These are phyloP conservation scores for Drosophila kanapiae DNA, from an alignment of 1,140 invertebrate species.

Conservation along the genomic window DNA sequence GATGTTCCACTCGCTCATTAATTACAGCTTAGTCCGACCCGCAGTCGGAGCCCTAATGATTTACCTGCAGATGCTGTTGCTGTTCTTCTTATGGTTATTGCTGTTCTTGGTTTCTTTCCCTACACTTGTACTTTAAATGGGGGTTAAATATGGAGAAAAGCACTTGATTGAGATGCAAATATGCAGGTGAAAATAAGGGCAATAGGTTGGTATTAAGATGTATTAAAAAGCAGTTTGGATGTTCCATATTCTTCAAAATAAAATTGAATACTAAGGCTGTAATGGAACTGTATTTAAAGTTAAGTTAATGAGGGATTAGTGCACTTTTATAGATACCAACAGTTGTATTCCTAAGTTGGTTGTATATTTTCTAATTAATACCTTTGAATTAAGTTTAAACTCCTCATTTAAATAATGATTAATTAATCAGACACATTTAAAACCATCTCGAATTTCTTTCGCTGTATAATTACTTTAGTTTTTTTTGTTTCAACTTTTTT, in stretches of 20 bases:
- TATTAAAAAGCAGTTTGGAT: no score
- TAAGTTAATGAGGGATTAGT: no score
- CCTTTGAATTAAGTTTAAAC: no score
- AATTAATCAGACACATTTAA: neutral
- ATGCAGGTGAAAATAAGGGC: no score
- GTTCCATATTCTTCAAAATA: no score
- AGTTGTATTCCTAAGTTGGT: no score
- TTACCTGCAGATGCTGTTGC: conserved; percentile 60
- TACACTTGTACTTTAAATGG: conserved; percentile 10
- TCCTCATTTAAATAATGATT: no score
- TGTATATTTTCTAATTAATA: no score
- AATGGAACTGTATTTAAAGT: no score
- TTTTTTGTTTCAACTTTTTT: conserved; percentile 26
- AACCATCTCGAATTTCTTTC: neutral
- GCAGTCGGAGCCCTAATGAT: conserved; percentile 60
- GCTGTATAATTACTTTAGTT: conserved; percentile 2
- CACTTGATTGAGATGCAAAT: neutral
- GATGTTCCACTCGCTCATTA: conserved; percentile 78
- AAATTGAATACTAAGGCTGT: no score
- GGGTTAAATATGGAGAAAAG: neutral
- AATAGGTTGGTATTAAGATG: no score
- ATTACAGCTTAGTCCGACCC: conserved; percentile 73
- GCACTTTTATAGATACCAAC: no score
- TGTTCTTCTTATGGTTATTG: conserved; percentile 22
- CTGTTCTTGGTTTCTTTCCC: conserved; percentile 9